phyloP scores from a whole-genome alignment of 2,888 invertebrate species.

The Dioctria rufipes region DNA sequence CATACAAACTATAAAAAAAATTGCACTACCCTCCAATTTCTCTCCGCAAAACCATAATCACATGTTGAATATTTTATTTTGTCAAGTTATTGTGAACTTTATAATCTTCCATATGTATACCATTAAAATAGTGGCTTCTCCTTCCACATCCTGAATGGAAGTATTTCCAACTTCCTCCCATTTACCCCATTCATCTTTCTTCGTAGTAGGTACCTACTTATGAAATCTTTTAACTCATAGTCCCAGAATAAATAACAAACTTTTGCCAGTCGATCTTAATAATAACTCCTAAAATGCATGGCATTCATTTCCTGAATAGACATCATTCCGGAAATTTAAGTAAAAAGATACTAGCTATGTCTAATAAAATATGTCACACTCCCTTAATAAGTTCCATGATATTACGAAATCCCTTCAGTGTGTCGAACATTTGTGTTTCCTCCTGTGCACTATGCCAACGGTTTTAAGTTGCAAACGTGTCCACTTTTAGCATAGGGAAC shows the following conservation, averaged over 20 bases:
- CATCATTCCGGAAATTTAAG: slow-evolving; percentile 23
- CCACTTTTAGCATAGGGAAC: slow-evolving; percentile 1
- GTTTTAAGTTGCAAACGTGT: slow-evolving; percentile 17
- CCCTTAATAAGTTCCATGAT: background rate
- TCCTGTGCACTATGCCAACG: background rate
- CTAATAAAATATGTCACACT: slow-evolving; percentile 21
- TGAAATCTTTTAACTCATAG: background rate
- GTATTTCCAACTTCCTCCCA: no score
- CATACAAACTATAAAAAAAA: no score
- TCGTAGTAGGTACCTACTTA: background rate
- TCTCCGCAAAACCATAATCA: no score
- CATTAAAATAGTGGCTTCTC: no score
- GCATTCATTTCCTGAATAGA: slow-evolving; percentile 6
- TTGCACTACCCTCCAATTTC: no score
- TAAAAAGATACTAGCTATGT: background rate
- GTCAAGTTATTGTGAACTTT: no score
- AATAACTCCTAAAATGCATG: slow-evolving; percentile 8
- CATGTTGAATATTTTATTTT: no score
- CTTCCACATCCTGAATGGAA: no score
- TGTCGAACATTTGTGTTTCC: slow-evolving; percentile 9
- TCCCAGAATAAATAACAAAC: background rate
- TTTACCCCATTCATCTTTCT: no score
- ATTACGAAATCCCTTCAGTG: background rate
- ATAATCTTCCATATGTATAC: no score
- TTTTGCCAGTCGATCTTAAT: background rate